Evolutionary conservation across 2,113 vertebrate genomes (phyloP).

Genomic region (Marmota flaviventris): DNA sequence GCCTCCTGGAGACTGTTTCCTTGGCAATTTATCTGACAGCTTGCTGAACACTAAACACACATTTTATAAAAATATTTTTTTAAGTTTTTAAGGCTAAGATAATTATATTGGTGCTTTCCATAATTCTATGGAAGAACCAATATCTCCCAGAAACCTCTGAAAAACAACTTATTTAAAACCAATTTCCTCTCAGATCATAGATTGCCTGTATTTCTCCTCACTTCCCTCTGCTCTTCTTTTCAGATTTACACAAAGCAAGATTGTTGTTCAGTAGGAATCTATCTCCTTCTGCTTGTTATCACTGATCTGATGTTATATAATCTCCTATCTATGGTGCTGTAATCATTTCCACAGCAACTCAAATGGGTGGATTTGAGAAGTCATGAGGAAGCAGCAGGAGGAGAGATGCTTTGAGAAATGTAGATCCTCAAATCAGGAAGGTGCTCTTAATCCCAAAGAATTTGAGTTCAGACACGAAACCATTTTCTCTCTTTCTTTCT

Average conservation of each 20-base stretch:
- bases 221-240: conserved; percentile 42
- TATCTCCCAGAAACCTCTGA: conserved; percentile 44
- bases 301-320: conserved; percentile 57
- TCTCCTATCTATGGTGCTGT: conserved; percentile 15
- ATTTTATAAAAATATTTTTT: neutral
- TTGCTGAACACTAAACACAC: conserved; percentile 17
- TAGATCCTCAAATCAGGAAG: neutral
- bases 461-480: conserved; percentile 42
- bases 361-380: neutral
- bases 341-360: conserved; percentile 59
- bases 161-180: conserved; percentile 41
- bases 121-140: conserved; percentile 57
- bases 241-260: conserved; percentile 71
- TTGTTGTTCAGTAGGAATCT: conserved; percentile 43
- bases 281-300: conserved; percentile 52
- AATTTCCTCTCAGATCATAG: conserved; percentile 26
- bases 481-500: conserved; percentile 28
- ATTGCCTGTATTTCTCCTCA: conserved; percentile 31
- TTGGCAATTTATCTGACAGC: conserved; percentile 26
- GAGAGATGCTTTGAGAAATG: neutral
- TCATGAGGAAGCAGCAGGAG: neutral
- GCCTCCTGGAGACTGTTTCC: neutral
- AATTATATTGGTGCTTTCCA: conserved; percentile 67
- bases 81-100: conserved; percentile 55
- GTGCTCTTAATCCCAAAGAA: conserved; percentile 13